A percentile compares a stretch with the other conserved stretches of the same genome.
phyloP scores from a whole-genome alignment of 2,888 invertebrate species.

The Phalangium opilio region DNA sequence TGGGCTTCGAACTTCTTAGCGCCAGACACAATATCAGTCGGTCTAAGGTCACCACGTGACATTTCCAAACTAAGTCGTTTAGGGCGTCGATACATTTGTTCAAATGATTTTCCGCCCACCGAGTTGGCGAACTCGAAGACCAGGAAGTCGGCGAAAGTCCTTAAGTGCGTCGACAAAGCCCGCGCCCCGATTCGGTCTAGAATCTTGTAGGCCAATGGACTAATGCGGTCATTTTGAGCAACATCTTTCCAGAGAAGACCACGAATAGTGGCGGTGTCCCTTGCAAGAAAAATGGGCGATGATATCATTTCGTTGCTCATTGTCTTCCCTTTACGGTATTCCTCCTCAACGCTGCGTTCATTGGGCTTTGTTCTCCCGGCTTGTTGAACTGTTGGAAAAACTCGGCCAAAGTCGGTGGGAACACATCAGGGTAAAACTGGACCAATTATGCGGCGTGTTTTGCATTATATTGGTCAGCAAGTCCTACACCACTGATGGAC shows the following conservation, averaged over 20 bases:
- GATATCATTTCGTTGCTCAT: constrained; percentile 93
- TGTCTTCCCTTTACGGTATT: constrained; percentile 76
- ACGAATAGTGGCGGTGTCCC: constrained; percentile 79
- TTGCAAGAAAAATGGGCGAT: constrained; percentile 91
- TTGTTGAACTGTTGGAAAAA: constrained; percentile 65
- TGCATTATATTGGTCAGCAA: constrained; percentile 75
- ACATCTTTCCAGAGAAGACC: constrained; percentile 88
- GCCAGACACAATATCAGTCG: constrained; percentile 78
- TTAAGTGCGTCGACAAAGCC: constrained; percentile 72
- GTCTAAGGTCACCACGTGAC: constrained; percentile 89
- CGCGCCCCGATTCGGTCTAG: constrained; percentile 84
- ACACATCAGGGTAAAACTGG: constrained; percentile 75
- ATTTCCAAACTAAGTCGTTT: constrained; percentile 94
- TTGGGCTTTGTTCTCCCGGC: constrained; percentile 66
- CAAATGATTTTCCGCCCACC: constrained; percentile 66
- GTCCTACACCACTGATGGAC: constrained; percentile 68
- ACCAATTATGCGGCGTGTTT: constrained; percentile 90
- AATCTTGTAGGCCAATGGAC: constrained; percentile 88
- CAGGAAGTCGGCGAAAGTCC: constrained; percentile 87
- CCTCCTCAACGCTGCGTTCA: constrained; percentile 59
- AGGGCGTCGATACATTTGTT: constrained; percentile 84
- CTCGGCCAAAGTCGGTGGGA: constrained; percentile 73
- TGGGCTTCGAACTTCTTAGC: constrained; percentile 76
- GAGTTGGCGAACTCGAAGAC: constrained; percentile 83
- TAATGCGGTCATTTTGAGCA: constrained; percentile 80